Evolutionary conservation across 2,797 vertebrate genomes (phyloP).

Genomic region (Schizothorax lantsangensis): DNA sequence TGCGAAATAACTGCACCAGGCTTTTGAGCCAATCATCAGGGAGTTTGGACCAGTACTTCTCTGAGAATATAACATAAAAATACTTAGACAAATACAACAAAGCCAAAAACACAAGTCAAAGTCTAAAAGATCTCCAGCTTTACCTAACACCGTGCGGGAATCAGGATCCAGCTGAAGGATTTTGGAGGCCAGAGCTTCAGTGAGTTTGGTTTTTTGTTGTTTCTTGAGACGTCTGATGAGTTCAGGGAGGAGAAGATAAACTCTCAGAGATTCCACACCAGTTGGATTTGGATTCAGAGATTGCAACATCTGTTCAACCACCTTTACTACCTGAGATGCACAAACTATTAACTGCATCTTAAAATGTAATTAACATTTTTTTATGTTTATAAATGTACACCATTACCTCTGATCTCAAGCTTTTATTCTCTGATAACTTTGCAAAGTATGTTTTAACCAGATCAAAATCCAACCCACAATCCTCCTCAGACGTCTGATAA

Average conservation of each 20-base stretch:
- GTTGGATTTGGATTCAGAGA: constrained; percentile 58
- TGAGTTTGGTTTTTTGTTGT: constrained; percentile 10
- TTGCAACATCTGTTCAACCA: constrained; percentile 60
- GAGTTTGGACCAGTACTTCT: constrained; percentile 49
- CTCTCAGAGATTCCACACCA: constrained; percentile 71
- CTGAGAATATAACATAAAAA: constrained; percentile 28
- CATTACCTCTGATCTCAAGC: constrained; percentile 63
- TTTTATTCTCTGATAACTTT: constrained; percentile 56
- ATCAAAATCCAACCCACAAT: constrained; percentile 68
- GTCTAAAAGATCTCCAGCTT: background rate
- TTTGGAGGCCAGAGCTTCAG: constrained; percentile 57
- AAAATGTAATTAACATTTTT: background rate
- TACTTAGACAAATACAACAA: background rate
- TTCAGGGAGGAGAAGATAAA: constrained; percentile 76
- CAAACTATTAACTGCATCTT: background rate
- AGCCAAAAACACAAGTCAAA: background rate
- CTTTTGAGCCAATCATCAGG: no score
- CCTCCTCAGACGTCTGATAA: constrained; percentile 63
- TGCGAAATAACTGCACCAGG: no score
- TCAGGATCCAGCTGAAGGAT: constrained; percentile 59
- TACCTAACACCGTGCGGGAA: constrained; percentile 67
- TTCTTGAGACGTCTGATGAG: constrained; percentile 60
- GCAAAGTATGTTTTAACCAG: constrained; percentile 58
- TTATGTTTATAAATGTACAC: background rate
- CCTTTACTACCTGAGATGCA: constrained; percentile 65